phyloP scores from a whole-genome alignment of 2,113 vertebrate species.

The Platichthys stellatus region DNA sequence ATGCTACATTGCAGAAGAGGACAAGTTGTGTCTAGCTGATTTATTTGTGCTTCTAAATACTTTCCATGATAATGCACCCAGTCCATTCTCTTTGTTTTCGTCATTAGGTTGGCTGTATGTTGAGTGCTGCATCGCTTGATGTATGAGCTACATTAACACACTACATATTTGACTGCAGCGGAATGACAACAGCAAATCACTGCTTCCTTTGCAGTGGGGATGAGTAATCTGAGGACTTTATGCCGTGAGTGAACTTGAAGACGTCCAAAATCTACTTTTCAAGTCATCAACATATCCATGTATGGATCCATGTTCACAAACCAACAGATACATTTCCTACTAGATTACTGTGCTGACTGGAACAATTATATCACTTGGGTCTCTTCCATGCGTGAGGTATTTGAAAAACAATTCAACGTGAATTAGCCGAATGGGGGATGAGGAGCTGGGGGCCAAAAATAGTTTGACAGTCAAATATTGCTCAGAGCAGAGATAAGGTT shows the following conservation, averaged over 20 bases:
- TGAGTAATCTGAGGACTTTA: neutral
- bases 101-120: slow-evolving; percentile 39
- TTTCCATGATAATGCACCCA: slow-evolving; percentile 31
- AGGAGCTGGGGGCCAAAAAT: neutral
- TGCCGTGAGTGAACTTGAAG: neutral
- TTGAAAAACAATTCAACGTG: too few relatives aligned
- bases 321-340: neutral
- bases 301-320: too few relatives aligned
- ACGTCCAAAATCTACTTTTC: neutral
- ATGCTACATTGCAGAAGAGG: slow-evolving; percentile 1
- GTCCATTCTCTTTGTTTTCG: slow-evolving; percentile 40
- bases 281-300: neutral
- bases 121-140: slow-evolving; percentile 50
- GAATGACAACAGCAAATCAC: slow-evolving; percentile 25
- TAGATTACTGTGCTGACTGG: neutral
- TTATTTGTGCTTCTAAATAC: slow-evolving; percentile 32
- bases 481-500: neutral
- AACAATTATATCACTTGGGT: neutral
- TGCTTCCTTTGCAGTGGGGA: neutral
- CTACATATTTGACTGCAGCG: slow-evolving; percentile 26
- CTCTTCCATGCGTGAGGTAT: too few relatives aligned
- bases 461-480: neutral
- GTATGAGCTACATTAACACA: slow-evolving; percentile 52
- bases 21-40: slow-evolving; percentile 13
- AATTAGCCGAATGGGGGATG: neutral